Evolutionary conservation across 2,113 vertebrate species (phyloP).

Genomic region (Corapipo altera): DNA sequence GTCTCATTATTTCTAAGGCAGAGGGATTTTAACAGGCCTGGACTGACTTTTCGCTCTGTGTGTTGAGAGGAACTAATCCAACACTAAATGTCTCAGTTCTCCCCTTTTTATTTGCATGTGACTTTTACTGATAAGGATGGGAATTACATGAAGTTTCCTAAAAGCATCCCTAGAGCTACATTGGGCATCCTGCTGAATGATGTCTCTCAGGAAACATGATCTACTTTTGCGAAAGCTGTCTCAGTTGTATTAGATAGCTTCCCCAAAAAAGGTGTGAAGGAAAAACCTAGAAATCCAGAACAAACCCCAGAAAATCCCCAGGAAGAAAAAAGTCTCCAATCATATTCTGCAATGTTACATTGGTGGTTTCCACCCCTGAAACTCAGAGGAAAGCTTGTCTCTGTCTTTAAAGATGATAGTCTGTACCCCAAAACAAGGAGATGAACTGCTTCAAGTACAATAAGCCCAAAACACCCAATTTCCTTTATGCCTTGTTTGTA

Average conservation of each 20-base stretch:
- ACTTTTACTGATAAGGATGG: not conserved
- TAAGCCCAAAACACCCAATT: not conserved
- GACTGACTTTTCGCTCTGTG: not conserved
- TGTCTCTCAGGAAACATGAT: not conserved
- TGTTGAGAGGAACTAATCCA: not conserved
- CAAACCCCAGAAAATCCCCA: not conserved
- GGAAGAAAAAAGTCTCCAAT: not conserved
- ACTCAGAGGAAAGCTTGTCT: not conserved
- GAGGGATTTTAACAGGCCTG: not conserved
- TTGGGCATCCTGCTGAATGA: not conserved
- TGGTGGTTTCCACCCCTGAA: rapidly evolving
- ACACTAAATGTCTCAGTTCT: not conserved
- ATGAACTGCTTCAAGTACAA: not conserved
- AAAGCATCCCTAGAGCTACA: not conserved
- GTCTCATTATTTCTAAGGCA: not conserved
- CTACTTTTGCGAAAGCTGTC: not conserved
- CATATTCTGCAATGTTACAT: not conserved
- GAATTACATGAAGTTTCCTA: not conserved
- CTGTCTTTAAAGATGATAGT: not conserved
- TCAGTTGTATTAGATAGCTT: not conserved
- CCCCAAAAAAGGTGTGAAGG: not conserved
- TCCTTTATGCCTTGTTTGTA: not conserved
- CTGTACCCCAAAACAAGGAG: not conserved
- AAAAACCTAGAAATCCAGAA: not conserved
- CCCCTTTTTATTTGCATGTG: not conserved